Base-by-base conservation (phyloP, 2,888 invertebrate genomes). In the Lottia gigantea region DNA sequence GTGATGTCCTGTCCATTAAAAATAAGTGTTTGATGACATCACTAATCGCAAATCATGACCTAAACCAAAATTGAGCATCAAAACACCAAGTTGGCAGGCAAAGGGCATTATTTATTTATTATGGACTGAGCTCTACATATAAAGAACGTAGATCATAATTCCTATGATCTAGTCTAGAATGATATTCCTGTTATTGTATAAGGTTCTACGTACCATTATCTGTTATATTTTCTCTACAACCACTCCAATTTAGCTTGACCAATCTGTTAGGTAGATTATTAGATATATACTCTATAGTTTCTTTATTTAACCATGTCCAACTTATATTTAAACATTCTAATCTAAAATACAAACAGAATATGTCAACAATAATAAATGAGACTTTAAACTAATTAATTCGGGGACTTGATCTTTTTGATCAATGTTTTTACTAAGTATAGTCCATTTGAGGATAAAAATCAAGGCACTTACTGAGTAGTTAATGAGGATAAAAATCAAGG, bases 171-270 rank as follows among this genome's bases (percentile, higher is more conserved):
- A 31, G 46, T 40, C 12, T 45, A 40, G 64, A 64, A 14, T 64
- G 40, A 64, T 40, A 40, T 40, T 8, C 6, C 23, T 15, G 40
- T 25, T 64, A 64, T 26, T 7, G 26, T 16, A 25, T n/a, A 64
- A 40, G n/a, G 26, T 63, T 2, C 15, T 61, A 61, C 73, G 71
- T 74, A 89, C 93, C 92, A 89, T 92, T 91, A 86, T 96, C 94
- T 6, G 91, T 91, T 81, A 96, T 90, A 0, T 92, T 91, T 86
- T 92, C 92, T 66, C 95, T 90, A 71, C 95, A 95, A 0, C 97
- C 97, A 68, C 94, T 93, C 1, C 96, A 85, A 86, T 96, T 96
- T 0, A 97, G 90, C 71, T 94, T 90, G 80, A 92, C 92, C 71
- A 96, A 83, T 64, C 91, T 90, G 2, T 90, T 83, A 0, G 95